Evolutionary conservation across 2,797 vertebrate species (phyloP).

Genomic region (Tragelaphus eurycerus): DNA sequence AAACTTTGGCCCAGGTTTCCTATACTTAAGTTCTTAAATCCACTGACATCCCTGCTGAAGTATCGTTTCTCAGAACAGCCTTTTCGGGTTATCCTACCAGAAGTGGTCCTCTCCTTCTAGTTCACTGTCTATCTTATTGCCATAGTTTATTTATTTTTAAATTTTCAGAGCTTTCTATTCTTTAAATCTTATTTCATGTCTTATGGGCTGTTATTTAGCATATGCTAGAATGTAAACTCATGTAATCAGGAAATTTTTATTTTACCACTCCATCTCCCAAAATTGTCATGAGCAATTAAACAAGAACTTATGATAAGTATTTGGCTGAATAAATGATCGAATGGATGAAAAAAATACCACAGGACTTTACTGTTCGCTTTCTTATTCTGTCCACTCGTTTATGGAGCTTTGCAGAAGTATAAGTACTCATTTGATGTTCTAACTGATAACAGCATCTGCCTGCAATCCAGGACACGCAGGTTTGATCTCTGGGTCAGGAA

Average conservation of each 20-base stretch:
- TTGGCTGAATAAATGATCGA: not conserved
- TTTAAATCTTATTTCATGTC: not conserved
- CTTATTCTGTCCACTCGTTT: not conserved
- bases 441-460: constrained; percentile 24
- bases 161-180: not conserved
- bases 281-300: not conserved
- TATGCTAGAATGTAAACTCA: not conserved
- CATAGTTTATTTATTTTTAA: not conserved
- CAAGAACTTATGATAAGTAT: not conserved
- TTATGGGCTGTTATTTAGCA: not conserved
- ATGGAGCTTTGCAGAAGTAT: not conserved
- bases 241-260: not conserved
- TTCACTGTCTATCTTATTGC: not conserved
- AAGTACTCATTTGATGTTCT: not conserved
- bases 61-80: not conserved
- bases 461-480: not conserved
- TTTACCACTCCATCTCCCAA: not conserved
- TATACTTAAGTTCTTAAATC: not conserved
- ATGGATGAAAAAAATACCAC: not conserved
- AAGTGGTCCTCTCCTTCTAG: not conserved
- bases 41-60: not conserved
- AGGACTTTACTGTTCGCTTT: not conserved
- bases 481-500: not conserved
- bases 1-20: not conserved
- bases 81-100: not conserved